Evolutionary conservation across 2,113 vertebrate genomes (phyloP).

Genomic region (Oxyruncus cristatus): DNA sequence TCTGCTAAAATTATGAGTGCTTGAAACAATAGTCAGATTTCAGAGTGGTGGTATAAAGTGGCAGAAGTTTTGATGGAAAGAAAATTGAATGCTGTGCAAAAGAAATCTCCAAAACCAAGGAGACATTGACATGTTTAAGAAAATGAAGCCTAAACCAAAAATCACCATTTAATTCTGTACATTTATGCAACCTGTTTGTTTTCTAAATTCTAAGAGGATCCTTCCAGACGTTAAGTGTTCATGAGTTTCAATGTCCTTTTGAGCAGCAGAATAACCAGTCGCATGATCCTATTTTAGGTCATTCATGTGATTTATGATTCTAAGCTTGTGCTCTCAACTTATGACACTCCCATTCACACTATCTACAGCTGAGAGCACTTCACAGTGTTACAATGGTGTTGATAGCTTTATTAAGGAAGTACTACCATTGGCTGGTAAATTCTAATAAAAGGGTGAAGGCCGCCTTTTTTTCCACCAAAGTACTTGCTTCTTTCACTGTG

Average conservation of each 20-base stretch:
- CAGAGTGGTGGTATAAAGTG: not conserved
- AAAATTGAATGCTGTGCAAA: not conserved
- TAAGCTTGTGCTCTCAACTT: not conserved
- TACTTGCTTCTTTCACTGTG: not conserved
- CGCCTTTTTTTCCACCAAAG: not conserved
- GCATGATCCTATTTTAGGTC: not conserved
- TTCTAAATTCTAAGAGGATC: not conserved
- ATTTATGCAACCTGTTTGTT: not conserved
- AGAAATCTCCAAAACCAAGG: not conserved
- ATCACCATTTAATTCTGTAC: not conserved
- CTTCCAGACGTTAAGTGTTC: not conserved
- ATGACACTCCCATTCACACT: not conserved
- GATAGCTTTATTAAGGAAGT: constrained; percentile 1
- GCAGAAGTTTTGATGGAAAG: not conserved
- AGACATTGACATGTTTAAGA: not conserved
- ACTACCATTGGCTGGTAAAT: not conserved
- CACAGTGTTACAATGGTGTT: not conserved
- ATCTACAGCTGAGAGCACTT: constrained; percentile 3
- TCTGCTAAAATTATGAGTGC: not conserved
- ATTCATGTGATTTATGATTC: constrained; percentile 14
- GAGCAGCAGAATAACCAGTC: not conserved
- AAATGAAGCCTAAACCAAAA: not conserved
- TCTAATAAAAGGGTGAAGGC: not conserved
- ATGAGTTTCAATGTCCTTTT: not conserved
- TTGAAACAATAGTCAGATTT: not conserved